Conservation (phyloP, 2,113 vertebrate species). For the Sylvia atricapilla region DNA sequence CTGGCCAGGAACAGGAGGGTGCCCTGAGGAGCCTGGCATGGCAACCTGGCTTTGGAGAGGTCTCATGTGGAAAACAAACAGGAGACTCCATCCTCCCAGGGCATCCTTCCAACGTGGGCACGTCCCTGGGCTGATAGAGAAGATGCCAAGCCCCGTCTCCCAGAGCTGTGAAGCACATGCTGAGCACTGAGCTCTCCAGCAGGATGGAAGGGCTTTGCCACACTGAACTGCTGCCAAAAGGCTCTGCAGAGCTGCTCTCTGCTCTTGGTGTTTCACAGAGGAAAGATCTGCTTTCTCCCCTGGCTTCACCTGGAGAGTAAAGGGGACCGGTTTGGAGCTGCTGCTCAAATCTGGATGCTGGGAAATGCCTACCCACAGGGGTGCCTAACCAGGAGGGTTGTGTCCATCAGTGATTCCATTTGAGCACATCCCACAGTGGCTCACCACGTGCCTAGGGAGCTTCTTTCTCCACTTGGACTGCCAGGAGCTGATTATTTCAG, state of each 20-base stretch:
- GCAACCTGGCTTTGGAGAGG: background rate
- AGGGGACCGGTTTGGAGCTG: background rate
- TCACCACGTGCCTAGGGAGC: background rate
- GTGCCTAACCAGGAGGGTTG: background rate
- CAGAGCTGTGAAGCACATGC: background rate
- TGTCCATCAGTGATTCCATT: background rate
- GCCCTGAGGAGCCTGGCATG: background rate
- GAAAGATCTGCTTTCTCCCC: background rate
- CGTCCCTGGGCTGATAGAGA: background rate
- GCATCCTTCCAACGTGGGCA: fast-evolving
- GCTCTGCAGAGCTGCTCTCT: background rate
- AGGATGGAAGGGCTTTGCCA: background rate
- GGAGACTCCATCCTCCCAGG: background rate
- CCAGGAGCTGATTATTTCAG: background rate
- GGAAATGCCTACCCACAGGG: background rate
- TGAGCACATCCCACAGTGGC: background rate
- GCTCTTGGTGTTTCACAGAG: background rate
- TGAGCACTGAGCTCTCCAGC: background rate
- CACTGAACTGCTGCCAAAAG: background rate
- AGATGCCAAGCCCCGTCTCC: background rate
- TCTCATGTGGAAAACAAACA: background rate
- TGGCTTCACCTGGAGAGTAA: background rate
- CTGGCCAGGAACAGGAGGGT: background rate
- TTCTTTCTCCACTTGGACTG: background rate
- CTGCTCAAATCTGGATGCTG: background rate